Conservation (phyloP, 2,888 invertebrate species). For the Druceiella hillmani region DNA sequence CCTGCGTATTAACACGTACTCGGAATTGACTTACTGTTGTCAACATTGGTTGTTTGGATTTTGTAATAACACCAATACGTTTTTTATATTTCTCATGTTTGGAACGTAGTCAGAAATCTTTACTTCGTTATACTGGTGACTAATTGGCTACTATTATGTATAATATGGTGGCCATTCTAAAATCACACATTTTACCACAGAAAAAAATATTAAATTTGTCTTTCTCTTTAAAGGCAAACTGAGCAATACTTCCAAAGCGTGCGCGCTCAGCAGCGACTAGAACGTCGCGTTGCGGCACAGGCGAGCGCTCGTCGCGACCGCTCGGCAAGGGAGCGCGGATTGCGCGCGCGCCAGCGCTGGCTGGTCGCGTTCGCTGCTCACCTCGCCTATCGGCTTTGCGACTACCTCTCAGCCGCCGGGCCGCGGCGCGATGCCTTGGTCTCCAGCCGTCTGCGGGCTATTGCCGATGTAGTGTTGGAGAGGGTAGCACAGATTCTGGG, state of each 20-base stretch:
- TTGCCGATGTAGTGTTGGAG: conserved; percentile 53
- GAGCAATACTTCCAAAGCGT: conserved; percentile 50
- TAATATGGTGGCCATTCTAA: too few relatives aligned
- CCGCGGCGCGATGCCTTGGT: conserved; percentile 51
- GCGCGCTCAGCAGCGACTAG: not conserved
- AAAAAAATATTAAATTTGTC: not conserved
- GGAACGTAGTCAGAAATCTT: too few relatives aligned
- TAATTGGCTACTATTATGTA: too few relatives aligned
- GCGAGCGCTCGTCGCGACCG: conserved; percentile 32
- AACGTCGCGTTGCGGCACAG: conserved; percentile 11
- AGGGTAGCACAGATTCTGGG: conserved; percentile 51
- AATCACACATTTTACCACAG: not conserved
- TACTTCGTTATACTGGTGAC: too few relatives aligned
- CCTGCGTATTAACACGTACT: too few relatives aligned
- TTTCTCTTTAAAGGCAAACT: conserved; percentile 41
- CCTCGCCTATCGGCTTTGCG: conserved; percentile 47
- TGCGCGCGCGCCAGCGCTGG: conserved; percentile 42
- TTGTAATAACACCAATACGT: too few relatives aligned
- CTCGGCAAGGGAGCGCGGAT: conserved; percentile 32
- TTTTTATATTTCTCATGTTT: too few relatives aligned
- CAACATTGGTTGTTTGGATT: too few relatives aligned
- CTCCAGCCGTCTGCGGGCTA: conserved; percentile 49
- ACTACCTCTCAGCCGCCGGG: conserved; percentile 44
- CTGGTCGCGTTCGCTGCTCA: conserved; percentile 48
- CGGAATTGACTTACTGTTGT: too few relatives aligned